phyloP scores from a whole-genome alignment of 1,140 invertebrate species.

The Nasonia vitripennis region DNA sequence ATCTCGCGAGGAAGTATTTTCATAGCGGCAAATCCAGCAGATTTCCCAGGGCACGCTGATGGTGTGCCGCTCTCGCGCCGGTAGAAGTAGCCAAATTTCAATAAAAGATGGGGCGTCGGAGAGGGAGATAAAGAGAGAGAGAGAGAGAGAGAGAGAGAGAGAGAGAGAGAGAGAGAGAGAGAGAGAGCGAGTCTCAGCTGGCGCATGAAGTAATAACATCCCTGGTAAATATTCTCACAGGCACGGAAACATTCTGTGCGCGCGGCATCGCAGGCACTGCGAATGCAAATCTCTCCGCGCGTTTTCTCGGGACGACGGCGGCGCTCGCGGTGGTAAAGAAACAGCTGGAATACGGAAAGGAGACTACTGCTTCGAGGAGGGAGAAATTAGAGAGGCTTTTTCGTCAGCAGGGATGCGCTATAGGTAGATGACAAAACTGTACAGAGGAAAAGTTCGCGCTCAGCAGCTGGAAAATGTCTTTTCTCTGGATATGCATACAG shows the following conservation, averaged over 20 bases:
- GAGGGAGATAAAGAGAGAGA: not conserved
- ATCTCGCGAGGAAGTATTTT: not conserved
- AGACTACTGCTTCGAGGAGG: not conserved
- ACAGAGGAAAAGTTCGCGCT: constrained; percentile 7
- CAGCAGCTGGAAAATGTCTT: not conserved
- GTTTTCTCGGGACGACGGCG: not conserved
- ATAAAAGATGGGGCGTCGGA: constrained; percentile 8
- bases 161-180: not conserved
- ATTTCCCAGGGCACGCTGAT: not conserved
- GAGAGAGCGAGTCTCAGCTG: constrained; percentile 4
- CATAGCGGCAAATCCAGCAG: constrained; percentile 9
- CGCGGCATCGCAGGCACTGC: not conserved
- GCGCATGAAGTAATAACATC: constrained; percentile 42
- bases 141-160: not conserved
- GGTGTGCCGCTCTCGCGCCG: not conserved
- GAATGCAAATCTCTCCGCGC: constrained; percentile 46
- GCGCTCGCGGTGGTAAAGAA: not conserved
- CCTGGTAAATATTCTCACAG: constrained; percentile 44
- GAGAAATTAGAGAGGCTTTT: constrained; percentile 24
- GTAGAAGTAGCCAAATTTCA: constrained; percentile 48
- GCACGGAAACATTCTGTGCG: constrained; percentile 21
- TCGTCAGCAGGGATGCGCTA: not conserved
- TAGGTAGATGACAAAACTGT: not conserved
- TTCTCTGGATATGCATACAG: not conserved
- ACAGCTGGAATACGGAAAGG: constrained; percentile 29